A percentile compares a stretch with the other conserved stretches of the same genome.
Evolutionary conservation across 2,113 vertebrate genomes (phyloP).

Genomic region (Pseudolaguvia tuberculata): DNA sequence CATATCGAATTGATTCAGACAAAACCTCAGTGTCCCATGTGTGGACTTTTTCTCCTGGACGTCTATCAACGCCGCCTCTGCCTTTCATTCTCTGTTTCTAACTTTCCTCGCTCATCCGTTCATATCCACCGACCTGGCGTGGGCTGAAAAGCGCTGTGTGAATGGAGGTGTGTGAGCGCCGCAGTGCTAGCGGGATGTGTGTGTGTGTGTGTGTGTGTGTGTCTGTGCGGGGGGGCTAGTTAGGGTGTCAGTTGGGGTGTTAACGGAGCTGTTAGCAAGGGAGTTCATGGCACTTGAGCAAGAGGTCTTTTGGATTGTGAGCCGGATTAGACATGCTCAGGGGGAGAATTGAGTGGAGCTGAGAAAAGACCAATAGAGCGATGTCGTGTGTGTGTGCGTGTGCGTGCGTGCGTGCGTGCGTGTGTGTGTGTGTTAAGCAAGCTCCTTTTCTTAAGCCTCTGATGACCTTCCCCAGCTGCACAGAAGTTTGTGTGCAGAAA

Average conservation of each 20-base stretch:
- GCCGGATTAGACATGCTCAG: slow-evolving; percentile 32
- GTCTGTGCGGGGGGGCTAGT: too few relatives aligned
- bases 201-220: neutral
- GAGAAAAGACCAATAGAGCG: slow-evolving; percentile 15
- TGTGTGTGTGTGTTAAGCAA: too few relatives aligned
- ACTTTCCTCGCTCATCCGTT: slow-evolving; percentile 12
- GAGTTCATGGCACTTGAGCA: neutral
- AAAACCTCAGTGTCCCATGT: slow-evolving; percentile 17
- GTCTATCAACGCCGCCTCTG: slow-evolving; percentile 35
- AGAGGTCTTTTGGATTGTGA: slow-evolving; percentile 36
- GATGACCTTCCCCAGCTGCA: neutral
- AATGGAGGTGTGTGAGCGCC: slow-evolving; percentile 12
- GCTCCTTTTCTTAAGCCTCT: too few relatives aligned
- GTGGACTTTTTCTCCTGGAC: slow-evolving; percentile 17
- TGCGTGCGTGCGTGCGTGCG: slow-evolving; percentile 5
- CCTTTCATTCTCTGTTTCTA: slow-evolving; percentile 30
- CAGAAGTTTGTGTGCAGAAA: neutral
- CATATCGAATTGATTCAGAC: slow-evolving; percentile 30
- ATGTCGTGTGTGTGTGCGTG: neutral
- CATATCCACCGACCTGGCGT: slow-evolving; percentile 20
- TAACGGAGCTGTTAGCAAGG: neutral
- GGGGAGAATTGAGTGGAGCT: slow-evolving; percentile 33
- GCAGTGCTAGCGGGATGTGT: neutral
- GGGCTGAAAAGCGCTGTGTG: slow-evolving; percentile 18
- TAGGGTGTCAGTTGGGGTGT: too few relatives aligned